These are phyloP conservation scores for Rhamphomyia laevipes DNA, from an alignment of 2,888 invertebrate genomes.

Conservation along the genomic window DNA sequence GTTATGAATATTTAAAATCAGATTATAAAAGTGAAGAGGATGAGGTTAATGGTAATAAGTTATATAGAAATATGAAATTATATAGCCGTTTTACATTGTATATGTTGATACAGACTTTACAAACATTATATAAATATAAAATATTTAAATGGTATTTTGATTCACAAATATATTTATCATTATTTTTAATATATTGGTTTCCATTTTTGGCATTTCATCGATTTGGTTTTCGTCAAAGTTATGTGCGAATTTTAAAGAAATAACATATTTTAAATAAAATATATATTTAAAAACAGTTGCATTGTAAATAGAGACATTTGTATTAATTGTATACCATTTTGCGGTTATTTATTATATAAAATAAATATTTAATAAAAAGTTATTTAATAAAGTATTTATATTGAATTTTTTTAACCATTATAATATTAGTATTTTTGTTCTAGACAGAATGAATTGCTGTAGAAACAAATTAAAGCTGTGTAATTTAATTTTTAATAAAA, in stretches of 20 bases:
- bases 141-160: conserved; percentile 47
- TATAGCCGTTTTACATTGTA: conserved; percentile 25
- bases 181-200: conserved; percentile 9
- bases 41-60: conserved; percentile 27
- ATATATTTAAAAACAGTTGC: no score
- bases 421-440: no score
- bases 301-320: no score
- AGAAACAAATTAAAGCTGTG: no score
- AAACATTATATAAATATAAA: conserved; percentile 28
- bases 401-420: no score
- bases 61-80: conserved; percentile 28
- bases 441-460: no score
- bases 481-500: no score
- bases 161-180: conserved; percentile 31
- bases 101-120: conserved; percentile 8
- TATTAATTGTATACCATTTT: no score
- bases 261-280: background rate
- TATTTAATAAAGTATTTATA: no score
- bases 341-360: no score
- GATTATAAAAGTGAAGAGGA: conserved; percentile 22
- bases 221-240: conserved; percentile 12
- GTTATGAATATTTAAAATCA: conserved; percentile 40
- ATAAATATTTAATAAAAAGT: no score
- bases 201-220: conserved; percentile 13
- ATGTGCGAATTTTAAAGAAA: conserved; percentile 5